Percentiles rank a stretch among this genome's conserved stretches.
Conservation (phyloP, 2,888 invertebrate genomes). For the Reticulitermes lucifugus region DNA sequence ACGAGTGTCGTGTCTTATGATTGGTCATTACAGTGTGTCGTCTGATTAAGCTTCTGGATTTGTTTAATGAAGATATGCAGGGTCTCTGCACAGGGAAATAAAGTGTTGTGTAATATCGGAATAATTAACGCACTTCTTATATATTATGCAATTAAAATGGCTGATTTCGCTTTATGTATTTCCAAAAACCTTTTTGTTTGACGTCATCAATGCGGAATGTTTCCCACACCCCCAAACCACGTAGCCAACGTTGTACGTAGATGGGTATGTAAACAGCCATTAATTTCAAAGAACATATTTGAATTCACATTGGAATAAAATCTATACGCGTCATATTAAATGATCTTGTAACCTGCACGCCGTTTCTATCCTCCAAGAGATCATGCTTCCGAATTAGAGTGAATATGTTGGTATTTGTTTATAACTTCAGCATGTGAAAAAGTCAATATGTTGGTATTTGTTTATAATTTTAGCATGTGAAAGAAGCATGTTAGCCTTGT, state of each 20-base stretch:
- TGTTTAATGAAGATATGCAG: neutral
- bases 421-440: no score
- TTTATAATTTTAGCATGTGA: no score
- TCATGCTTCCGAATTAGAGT: no score
- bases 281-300: no score
- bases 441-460: no score
- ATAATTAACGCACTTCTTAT: neutral
- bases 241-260: neutral
- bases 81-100: neutral
- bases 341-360: no score
- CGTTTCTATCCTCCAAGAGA: no score
- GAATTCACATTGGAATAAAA: no score
- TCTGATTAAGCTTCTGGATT: neutral
- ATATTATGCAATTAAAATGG: neutral
- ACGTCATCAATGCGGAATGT: conserved; percentile 44
- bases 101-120: neutral
- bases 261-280: no score
- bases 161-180: neutral
- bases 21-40: neutral
- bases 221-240: neutral
- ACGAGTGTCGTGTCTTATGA: conserved; percentile 3
- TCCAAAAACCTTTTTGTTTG: neutral
- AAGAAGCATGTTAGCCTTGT: no score
- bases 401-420: no score
- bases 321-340: no score